Base-by-base conservation (phyloP, 2,888 invertebrate genomes). In the Cerceris rybyensis region DNA sequence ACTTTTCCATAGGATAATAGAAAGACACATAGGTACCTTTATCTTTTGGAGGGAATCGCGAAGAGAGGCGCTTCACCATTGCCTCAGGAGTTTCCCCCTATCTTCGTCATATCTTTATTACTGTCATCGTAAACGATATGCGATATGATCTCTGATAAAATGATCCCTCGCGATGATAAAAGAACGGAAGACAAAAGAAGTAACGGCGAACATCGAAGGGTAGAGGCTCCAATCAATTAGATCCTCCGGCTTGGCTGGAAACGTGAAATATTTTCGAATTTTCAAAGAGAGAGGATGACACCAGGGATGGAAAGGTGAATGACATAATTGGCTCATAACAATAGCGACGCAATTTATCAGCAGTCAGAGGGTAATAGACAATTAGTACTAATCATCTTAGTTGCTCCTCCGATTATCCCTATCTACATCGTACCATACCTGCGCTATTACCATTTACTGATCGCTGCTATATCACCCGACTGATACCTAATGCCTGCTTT, bases 361-460 rank as follows among this genome's bases (percentile, higher is more conserved):
- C 14, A 41, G 11, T 49, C 55, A 17, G 42, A 58, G 52, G 58
- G 49, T 69, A 60, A 60, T 60, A 64, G 55, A 78, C 70, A 68
- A 74, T 78, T 67, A 70, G 70, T 66, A 50, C 70, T 77, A 80
- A 80, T 80, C 80, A 70, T 77, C 78, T 80, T 80, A 80, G 78
- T 64, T 60, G 57, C 73, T 68, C 16, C 80, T 60, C 28, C 67
- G 67, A 70, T 80, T 78, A 70, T 77, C 68, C 72, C 61, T 79
- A 77, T 81, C 82, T 61, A n/a, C 66, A 58, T 54, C 61, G 60
- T 61, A 28, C 75, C 73, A 66, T 64, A 41, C 63, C 28, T 39
- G 11, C 13, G 43, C 67, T 60, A 75, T 75, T 73, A 70, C 41
- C 64, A 70, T 68, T 73, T 52, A 50, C 61, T 61, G 79, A 75